Base-by-base conservation (phyloP, 2,113 vertebrate genomes). In the Halcyon malimbica region DNA sequence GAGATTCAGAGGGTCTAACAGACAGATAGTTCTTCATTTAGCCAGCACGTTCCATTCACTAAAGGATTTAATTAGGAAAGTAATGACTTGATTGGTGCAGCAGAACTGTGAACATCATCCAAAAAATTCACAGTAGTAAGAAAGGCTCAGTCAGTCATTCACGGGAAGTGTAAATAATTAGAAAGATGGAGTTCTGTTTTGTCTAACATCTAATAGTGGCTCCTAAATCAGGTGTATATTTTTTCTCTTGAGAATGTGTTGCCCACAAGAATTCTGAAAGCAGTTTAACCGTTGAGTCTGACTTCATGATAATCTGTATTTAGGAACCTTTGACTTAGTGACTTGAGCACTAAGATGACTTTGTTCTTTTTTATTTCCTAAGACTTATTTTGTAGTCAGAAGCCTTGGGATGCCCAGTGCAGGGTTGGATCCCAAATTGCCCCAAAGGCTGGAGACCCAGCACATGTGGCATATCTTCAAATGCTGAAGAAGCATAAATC, bases 51-150 rank as follows among this genome's bases (percentile, higher is more conserved):
- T 89, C 56, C 83, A 92, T 88, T 92, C 92, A 92, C 33, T 83
- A 87, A 95, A 95, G 68, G 26, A 76, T 91, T 93, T 93, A 75
- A 93, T 93, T 92, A 93, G 74, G 67, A 78, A 96, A 93, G 81
- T 68, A 94, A 92, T 89, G 9, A 80, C 51, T 95, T 88, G 90
- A 92, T 57, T 88, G 69, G 75, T 91, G 75, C 78, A 92, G 74
- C 42, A 91, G 64, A 92, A 92, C 35, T 83, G 82, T 94, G 86
- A 95, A 85, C 25, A 60, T 75, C 59, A 84, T 91, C 83, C 92
- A 96, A 86, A 63, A 93, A 94, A 92, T 91, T 84, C 64, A 87
- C 46, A 80, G 75, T 89, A 69, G 41, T 92, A 96, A 74, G 93
- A 96, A 90, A 89, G 64, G 23, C 77, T 91, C 63, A 80, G 78